Evolutionary conservation across 2,797 vertebrate species (phyloP), one percentile per base, ranked within the genome.

Genomic region (Mormyrus hasselquistii): DNA sequence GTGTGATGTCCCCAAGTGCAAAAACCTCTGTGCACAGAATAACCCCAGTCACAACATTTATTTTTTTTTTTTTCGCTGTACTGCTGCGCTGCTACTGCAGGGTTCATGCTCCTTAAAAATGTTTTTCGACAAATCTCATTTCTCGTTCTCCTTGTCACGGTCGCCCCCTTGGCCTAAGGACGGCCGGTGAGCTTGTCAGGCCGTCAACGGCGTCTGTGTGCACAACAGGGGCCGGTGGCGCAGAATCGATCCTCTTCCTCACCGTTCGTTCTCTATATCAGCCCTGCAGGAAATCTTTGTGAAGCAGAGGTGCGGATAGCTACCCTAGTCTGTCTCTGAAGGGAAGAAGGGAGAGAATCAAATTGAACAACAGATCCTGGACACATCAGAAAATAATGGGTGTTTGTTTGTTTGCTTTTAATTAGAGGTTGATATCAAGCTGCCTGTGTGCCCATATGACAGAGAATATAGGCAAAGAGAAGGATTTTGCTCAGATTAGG

Each of bases 361-460:
- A 49, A 83, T n/a, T 19, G 47, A 85, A 12, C 9, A 47, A 9
- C n/a, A 16, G 82, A 47, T 50, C 47, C 41, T 9, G n/a, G 82
- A 47, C 22, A 47, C 8, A 10, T 22, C 41, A 8, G 25, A 84
- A 84, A 84, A 84, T 10, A 49, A 84, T 22, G 47, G 4, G 38
- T n/a, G 82, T 84, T 52, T 84, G 44, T 49, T 50, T 83, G 47
- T 85, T 85, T 85, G n/a, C 49, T 29, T 85, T 85, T 85, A 49
- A 85, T 52, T 85, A 49, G 22, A 49, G 50, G 6, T 85, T 29
- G 25, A 52, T 29, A 52, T 52, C 5, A 52, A 44, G 82, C n/a
- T 84, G 47, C 82, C 44, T 84, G 69, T 4, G 0, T 41, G 9
- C 47, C 47, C 82, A 4, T 6, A 52, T 25, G 22, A 29, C 82